Percentiles rank a stretch among this genome's conserved stretches.
These are phyloP conservation scores for Rhabdornis inornatus DNA, from an alignment of 2,113 vertebrate genomes.

Conservation along the genomic window DNA sequence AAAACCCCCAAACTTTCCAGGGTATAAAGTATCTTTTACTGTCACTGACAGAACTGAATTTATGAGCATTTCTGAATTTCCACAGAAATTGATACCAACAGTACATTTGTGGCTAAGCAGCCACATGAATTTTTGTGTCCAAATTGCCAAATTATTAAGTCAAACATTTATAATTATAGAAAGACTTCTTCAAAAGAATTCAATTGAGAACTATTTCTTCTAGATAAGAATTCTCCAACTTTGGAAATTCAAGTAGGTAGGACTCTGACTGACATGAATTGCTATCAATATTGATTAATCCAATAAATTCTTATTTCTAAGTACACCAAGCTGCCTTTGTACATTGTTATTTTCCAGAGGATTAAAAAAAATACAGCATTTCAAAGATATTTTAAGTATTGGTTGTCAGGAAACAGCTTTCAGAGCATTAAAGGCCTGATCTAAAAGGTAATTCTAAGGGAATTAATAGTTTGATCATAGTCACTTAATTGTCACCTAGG, in stretches of 20 bases:
- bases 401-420: background rate
- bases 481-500: background rate
- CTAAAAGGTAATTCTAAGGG: background rate
- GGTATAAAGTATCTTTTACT: background rate
- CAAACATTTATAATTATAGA: background rate
- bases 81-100: background rate
- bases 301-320: background rate
- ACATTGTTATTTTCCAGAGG: background rate
- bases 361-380: background rate
- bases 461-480: background rate
- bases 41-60: background rate
- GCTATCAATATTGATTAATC: background rate
- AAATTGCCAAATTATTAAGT: background rate
- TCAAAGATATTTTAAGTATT: background rate
- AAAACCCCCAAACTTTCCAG: background rate
- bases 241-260: background rate
- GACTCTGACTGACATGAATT: background rate
- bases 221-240: background rate
- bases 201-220: background rate
- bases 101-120: background rate
- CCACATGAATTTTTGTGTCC: background rate
- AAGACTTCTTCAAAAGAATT: background rate
- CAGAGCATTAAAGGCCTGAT: background rate
- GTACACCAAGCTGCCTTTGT: background rate
- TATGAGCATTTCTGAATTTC: background rate